Conservation (phyloP, 2,113 vertebrate species). For the Cyphomyrus discorhynchus region DNA sequence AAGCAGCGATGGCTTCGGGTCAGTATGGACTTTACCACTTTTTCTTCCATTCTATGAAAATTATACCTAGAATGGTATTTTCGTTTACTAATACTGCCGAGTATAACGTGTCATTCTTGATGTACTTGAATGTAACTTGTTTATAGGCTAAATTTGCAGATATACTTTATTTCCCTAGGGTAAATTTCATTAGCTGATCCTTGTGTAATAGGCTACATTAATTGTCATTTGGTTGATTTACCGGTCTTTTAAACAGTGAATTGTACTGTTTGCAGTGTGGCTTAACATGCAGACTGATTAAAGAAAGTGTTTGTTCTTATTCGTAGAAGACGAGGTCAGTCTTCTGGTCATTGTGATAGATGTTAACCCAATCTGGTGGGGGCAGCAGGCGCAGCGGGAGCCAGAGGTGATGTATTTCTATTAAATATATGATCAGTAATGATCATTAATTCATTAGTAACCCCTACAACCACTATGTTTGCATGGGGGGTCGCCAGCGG, state of each 20-base stretch:
- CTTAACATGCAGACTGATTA: background rate
- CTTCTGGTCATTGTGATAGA: slow-evolving; percentile 83
- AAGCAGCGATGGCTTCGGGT: slow-evolving; percentile 19
- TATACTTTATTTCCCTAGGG: background rate
- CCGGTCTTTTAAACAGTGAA: background rate
- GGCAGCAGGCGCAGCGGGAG: slow-evolving; percentile 74
- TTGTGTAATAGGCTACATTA: background rate
- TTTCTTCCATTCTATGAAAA: background rate
- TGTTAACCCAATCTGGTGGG: slow-evolving; percentile 95
- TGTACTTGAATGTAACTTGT: background rate
- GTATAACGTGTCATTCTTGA: background rate
- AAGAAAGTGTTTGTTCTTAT: background rate
- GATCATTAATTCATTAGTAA: background rate
- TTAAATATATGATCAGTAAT: background rate
- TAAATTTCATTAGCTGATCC: background rate
- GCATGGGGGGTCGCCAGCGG: no score
- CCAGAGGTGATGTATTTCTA: slow-evolving; percentile 64
- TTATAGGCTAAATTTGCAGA: background rate
- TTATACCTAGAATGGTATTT: background rate
- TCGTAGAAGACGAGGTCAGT: slow-evolving; percentile 81
- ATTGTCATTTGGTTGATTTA: background rate
- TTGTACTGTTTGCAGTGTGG: background rate
- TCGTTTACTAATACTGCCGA: background rate
- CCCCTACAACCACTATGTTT: no score
- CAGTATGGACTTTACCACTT: background rate